These are phyloP conservation scores for Mantis religiosa DNA, from an alignment of 2,888 invertebrate genomes.

Conservation along the genomic window DNA sequence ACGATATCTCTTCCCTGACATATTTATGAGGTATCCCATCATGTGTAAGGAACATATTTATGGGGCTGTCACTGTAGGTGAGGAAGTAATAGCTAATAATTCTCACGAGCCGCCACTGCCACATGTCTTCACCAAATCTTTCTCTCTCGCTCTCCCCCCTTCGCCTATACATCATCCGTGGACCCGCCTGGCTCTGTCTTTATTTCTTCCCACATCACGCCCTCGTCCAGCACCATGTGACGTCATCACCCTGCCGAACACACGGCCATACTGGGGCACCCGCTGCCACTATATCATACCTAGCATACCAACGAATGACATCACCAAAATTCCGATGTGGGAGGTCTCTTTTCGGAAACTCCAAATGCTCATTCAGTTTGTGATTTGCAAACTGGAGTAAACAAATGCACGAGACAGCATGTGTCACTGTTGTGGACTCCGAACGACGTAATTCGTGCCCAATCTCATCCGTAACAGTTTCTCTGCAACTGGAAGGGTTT, in stretches of 20 bases:
- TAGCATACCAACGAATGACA: background rate
- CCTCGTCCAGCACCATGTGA: background rate
- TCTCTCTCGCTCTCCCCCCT: background rate
- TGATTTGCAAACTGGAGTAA: background rate
- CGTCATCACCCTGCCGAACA: background rate
- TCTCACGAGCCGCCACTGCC: background rate
- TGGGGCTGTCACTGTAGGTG: background rate
- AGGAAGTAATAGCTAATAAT: background rate
- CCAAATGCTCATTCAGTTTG: background rate
- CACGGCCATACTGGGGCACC: background rate
- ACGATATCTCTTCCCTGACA: background rate
- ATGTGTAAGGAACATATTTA: background rate
- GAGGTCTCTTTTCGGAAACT: background rate
- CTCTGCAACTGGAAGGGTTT: no score
- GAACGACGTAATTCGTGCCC: no score
- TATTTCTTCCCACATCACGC: background rate
- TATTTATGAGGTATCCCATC: background rate
- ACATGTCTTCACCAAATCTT: background rate
- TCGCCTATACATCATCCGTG: background rate
- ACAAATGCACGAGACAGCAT: no score
- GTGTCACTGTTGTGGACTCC: no score
- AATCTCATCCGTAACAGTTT: no score
- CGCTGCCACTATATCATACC: background rate
- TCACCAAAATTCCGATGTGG: background rate
- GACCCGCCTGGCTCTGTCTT: background rate